Percentiles rank a stretch among this genome's conserved stretches.
Evolutionary conservation across 2,113 vertebrate species (phyloP).

Genomic region (Hydropotes inermis): DNA sequence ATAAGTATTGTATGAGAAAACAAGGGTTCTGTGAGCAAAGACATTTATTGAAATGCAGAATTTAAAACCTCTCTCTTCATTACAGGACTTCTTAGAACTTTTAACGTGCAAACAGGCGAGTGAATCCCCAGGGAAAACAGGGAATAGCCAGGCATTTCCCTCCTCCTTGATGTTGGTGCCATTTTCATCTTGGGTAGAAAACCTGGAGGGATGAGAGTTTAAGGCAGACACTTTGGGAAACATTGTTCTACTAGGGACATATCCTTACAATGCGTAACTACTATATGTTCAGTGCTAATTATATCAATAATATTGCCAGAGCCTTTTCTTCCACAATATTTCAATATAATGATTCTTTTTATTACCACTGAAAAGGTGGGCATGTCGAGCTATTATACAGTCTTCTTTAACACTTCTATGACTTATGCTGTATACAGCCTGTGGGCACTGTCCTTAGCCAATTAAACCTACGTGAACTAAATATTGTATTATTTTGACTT

Average conservation of each 20-base stretch:
- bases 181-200: conserved; percentile 3
- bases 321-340: not conserved
- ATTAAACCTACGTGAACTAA: not conserved
- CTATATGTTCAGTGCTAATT: not conserved
- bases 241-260: not conserved
- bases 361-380: not conserved
- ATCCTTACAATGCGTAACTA: not conserved
- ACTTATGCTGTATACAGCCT: not conserved
- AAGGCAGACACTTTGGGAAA: not conserved
- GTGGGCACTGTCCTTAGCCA: not conserved
- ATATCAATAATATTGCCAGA: not conserved
- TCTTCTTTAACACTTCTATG: not conserved
- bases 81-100: not conserved
- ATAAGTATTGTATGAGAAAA: not conserved
- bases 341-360: not conserved
- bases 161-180: not conserved
- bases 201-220: not conserved
- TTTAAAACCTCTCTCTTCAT: conserved; percentile 27
- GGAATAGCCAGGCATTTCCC: not conserved
- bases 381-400: not conserved
- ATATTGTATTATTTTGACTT: not conserved
- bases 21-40: not conserved
- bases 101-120: not conserved
- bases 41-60: conserved; percentile 10
- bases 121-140: not conserved